Conservation (phyloP, 2,113 vertebrate genomes). For the Leptobrachium leishanense region DNA sequence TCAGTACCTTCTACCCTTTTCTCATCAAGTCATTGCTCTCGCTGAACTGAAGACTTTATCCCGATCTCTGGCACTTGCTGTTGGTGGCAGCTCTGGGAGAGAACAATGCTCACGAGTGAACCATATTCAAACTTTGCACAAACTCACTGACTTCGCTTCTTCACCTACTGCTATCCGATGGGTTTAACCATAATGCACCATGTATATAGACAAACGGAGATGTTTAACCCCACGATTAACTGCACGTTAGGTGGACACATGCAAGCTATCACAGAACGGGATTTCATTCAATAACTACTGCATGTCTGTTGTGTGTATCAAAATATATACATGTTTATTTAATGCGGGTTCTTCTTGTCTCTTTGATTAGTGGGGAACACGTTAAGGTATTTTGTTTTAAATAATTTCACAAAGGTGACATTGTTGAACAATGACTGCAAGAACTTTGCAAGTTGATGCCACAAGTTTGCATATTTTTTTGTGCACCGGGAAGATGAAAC, state of each 20-base stretch:
- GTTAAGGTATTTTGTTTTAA: no score
- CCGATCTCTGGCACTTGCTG: not conserved
- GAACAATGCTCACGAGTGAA: not conserved
- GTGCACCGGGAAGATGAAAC: no score
- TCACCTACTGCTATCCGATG: slow-evolving; percentile 67
- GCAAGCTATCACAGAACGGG: not conserved
- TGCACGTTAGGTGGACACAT: not conserved
- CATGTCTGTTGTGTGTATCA: not conserved
- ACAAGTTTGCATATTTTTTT: no score
- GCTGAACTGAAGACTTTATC: slow-evolving; percentile 4
- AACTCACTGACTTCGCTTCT: not conserved
- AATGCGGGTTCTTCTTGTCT: no score
- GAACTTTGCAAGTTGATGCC: no score
- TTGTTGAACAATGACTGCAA: no score
- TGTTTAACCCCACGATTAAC: not conserved
- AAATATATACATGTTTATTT: no score
- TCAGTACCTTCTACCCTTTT: not conserved
- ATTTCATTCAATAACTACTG: not conserved
- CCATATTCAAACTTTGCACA: not conserved
- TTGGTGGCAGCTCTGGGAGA: not conserved
- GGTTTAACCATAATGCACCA: slow-evolving; percentile 67
- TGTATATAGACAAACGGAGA: not conserved
- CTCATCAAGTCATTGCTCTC: slow-evolving; percentile 2
- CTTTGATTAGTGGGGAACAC: no score
- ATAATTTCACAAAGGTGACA: no score